These are phyloP conservation scores for Willisornis vidua DNA, from an alignment of 2,113 vertebrate genomes.

Conservation along the genomic window DNA sequence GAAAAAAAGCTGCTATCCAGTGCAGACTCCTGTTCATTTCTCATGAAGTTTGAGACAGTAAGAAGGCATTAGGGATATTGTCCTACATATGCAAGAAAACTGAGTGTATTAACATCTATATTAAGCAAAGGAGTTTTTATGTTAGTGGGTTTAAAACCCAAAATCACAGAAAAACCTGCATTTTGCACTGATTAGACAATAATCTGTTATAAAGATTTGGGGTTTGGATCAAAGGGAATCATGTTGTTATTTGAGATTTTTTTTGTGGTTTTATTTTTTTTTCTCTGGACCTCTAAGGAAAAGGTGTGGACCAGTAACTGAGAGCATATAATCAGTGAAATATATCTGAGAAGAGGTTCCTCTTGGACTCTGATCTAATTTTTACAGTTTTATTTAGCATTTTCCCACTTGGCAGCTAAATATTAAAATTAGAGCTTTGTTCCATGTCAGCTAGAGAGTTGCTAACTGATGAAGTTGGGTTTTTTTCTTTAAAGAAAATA, in stretches of 20 bases:
- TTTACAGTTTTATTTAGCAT: neutral
- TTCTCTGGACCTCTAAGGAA: neutral
- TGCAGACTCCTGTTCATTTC: neutral
- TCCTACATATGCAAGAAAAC: neutral
- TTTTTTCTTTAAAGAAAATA: neutral
- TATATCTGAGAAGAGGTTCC: neutral
- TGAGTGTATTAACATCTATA: neutral
- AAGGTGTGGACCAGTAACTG: neutral
- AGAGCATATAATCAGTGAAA: neutral
- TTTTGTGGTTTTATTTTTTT: neutral
- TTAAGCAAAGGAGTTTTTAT: neutral
- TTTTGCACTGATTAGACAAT: neutral
- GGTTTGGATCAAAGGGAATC: neutral
- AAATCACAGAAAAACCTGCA: fast-evolving
- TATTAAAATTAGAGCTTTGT: neutral
- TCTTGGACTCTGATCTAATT: neutral
- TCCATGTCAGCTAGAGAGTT: neutral
- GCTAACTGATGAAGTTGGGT: neutral
- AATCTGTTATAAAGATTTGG: neutral
- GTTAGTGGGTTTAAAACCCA: fast-evolving
- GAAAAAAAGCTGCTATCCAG: neutral
- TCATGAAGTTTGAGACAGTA: neutral
- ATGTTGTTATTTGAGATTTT: neutral
- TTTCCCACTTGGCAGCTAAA: neutral
- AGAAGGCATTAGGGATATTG: neutral